Evolutionary conservation across 2,888 invertebrate species (phyloP), one percentile per base, ranked within the genome.

Genomic region (Trisateles emortualis): DNA sequence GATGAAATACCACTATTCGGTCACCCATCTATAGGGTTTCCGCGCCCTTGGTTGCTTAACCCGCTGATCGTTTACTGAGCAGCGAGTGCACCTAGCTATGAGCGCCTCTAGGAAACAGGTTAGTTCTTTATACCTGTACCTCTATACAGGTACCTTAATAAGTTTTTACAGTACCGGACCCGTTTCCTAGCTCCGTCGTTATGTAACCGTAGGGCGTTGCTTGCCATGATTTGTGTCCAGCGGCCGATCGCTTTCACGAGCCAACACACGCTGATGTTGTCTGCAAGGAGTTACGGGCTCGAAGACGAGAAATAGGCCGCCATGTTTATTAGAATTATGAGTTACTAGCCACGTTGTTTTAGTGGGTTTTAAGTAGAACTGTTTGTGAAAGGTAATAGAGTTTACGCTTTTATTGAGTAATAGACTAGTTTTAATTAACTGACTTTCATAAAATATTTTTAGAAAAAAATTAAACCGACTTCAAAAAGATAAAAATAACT

Each of bases 181-280:
- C 36, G 57, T 63, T 69, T 54, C 54, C 54, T 65, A 33, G 51
- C 51, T 72, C 55, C 29, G 48, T 2, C 14, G 42, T 69, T 62
- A 52, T 57, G 58, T 57, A 55, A 64, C 55, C 52, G 52, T 36
- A 46, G 72, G 78, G 76, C 72, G 76, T 64, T 49, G 45, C 64
- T 41, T 19, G 52, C 57, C 61, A 73, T 77, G 76, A 77, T 78
- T 77, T 76, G 74, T 77, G 67, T 65, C 65, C 60, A 38, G 46
- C 47, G 68, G 61, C 52, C 62, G 47, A 48, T 51, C 16, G 55
- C 74, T 72, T 63, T 67, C 72, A 52, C 60, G 56, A 54, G 38
- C 44, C 44, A 46, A 65, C 64, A 68, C 48, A 61, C 59, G 51
- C 44, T 63, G 67, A 72, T 63, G 57, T 64, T 61, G 66, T 72